Evolutionary conservation across 2,888 invertebrate genomes (phyloP).

Genomic region (Cephus nigrinus): DNA sequence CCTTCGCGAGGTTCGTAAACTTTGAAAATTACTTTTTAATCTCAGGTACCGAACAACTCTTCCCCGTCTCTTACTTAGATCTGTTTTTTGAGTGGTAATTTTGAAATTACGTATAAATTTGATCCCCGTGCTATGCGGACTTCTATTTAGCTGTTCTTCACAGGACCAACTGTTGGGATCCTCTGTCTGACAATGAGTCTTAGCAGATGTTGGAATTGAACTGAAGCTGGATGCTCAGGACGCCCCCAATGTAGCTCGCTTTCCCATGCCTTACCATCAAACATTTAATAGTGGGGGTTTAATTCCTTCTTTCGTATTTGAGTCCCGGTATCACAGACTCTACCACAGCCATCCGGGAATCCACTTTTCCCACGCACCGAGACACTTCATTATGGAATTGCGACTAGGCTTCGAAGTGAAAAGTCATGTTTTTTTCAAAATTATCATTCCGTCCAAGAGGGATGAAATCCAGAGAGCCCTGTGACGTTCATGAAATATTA

Average conservation of each 20-base stretch:
- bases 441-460: conserved; percentile 17
- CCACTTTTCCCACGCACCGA: conserved; percentile 32
- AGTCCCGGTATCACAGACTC: conserved; percentile 13
- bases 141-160: background rate
- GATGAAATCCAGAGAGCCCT: background rate
- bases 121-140: background rate
- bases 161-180: background rate
- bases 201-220: conserved; percentile 56
- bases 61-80: background rate
- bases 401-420: conserved; percentile 38
- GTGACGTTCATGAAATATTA: background rate
- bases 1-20: background rate
- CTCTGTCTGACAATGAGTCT: conserved; percentile 8
- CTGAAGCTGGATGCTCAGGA: conserved; percentile 56
- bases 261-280: conserved; percentile 42
- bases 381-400: conserved; percentile 10
- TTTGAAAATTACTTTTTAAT: background rate
- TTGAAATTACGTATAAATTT: background rate
- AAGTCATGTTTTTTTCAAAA: conserved; percentile 29
- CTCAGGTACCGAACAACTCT: background rate
- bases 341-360: conserved; percentile 11
- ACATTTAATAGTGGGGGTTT: conserved; percentile 52
- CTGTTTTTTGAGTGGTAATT: background rate
- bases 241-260: conserved; percentile 52
- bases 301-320: conserved; percentile 51